Base-by-base conservation (phyloP, 2,888 invertebrate species). In the Aspidiotus destructor region DNA sequence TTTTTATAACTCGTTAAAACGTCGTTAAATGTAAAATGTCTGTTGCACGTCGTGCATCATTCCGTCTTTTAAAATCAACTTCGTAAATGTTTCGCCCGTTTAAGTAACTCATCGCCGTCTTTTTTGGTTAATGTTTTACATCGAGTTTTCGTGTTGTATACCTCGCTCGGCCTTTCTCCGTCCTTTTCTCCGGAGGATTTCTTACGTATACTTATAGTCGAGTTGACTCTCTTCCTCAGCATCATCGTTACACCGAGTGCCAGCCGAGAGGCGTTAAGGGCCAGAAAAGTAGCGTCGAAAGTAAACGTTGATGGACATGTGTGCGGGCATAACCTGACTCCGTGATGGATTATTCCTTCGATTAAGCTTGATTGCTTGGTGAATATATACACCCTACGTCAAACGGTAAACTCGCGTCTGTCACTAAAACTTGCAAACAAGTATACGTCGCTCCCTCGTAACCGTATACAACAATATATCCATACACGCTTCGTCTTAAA, bases 331-430 rank as follows among this genome's bases (percentile, higher is more conserved):
- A 69, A 69, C 69, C 69, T 69, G 69, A 69, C 73, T 73, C 72
- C 65, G 72, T 74, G 73, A 74, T 74, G 74, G 74, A 74, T 74
- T 74, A 73, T 73, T 71, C 70, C 70, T 71, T 72, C 73, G 74
- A 74, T 74, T 73, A 73, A 72, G 73, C 72, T 70, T 73, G 74
- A 74, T 73, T 71, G 72, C 73, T 71, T 70, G n/a, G 48, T 48
- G 11, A n/a, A 48, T n/a, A n/a, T 48, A 48, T 48, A 48, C 48
- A 48, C 48, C 10, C 48, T 13, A 11, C 48, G 48, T 48, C 48
- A n/a, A 13, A 48, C 48, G 48, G 28, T 28, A 28, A 28, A 28
- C 28, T 28, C 28, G 28, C 28, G 28, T 28, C 48, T 48, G 48
- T 48, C 48, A 48, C 48, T 48, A 48, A 48, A 28, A 28, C 11